Base-by-base conservation (phyloP, 2,113 vertebrate genomes). In the Thinocorus orbignyianus region DNA sequence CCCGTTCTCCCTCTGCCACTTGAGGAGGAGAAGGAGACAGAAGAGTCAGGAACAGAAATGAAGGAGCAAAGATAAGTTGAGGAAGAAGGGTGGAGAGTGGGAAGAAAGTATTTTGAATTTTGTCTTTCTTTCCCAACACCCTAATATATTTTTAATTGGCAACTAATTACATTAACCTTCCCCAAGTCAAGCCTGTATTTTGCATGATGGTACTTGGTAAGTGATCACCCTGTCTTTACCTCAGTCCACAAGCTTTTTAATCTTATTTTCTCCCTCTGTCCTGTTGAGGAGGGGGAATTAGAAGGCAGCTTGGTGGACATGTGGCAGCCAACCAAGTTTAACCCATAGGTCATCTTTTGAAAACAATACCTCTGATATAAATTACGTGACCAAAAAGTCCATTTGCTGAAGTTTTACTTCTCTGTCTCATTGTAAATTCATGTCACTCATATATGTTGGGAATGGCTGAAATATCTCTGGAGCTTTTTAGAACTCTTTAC, bases 1-100 rank as follows among this genome's bases (percentile, higher is more conserved):
- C 4, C 14, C 0, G 0, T 58, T 68, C 25, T 19, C 5, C 2
- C 3, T 25, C 5, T n/a, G 11, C 20, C 35, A 20, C 17, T 81
- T 1, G 0, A 39, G 13, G 5, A 1, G 10, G 4, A 54, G 31
- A 62, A 78, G 15, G 42, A 86, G 42, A 54, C 2, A 60, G 28
- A 60, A 78, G 12, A 62, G 13, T 85, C 42, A 58, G 31, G 6
- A 73, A 35, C 7, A 62, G 14, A 6, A 74, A 30, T 0, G 8
- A 66, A 81, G 1, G 31, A 9, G 0, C 46, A 30, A 88, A 58
- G 15, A 28, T 19, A 31, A 62, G 3, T 10, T 42, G 71, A 13
- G 17, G 17, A 9, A 55, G 31, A 71, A 66, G 39, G 3, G 0
- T n/a, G 15, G 10, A 22, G 14, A 49, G 23, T 33, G 15, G 10